A percentile compares a stretch with the other conserved stretches of the same genome.
Evolutionary conservation across 2,113 vertebrate genomes (phyloP).

Genomic region (Otolemur garnettii): DNA sequence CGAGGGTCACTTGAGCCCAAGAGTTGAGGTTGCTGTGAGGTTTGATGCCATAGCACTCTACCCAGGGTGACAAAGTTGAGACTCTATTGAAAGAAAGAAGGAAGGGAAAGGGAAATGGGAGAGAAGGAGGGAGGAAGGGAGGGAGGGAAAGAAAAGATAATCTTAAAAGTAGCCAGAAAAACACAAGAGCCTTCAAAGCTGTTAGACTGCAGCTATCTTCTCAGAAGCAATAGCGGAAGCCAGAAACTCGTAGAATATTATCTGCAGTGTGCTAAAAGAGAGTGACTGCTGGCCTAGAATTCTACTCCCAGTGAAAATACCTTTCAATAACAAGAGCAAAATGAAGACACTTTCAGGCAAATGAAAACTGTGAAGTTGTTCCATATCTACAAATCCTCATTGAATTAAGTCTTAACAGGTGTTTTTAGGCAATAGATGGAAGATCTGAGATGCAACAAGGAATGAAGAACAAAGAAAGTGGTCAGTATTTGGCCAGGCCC

Average conservation of each 20-base stretch:
- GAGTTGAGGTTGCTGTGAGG: too few relatives aligned
- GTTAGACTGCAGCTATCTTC: not conserved
- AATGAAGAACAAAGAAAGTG: conserved; percentile 40
- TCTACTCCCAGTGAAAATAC: not conserved
- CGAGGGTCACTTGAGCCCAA: too few relatives aligned
- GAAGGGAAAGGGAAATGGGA: too few relatives aligned
- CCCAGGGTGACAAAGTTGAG: too few relatives aligned
- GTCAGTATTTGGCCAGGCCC: not conserved
- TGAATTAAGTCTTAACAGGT: conserved; percentile 50
- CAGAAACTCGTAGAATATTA: not conserved
- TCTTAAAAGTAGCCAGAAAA: not conserved
- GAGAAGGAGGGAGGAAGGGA: too few relatives aligned
- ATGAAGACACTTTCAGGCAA: not conserved
- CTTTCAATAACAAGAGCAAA: not conserved
- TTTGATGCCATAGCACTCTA: too few relatives aligned
- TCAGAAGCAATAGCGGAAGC: conserved; percentile 39
- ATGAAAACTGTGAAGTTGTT: conserved; percentile 11
- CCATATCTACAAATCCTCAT: not conserved
- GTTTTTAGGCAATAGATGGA: not conserved
- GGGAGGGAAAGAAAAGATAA: not conserved
- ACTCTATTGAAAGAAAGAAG: too few relatives aligned
- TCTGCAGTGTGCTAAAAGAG: not conserved
- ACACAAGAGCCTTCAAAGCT: conserved; percentile 28
- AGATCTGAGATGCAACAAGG: not conserved
- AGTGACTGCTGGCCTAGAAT: not conserved